Base-by-base conservation (phyloP, 2,113 vertebrate genomes). In the Rhinolophus sinicus region DNA sequence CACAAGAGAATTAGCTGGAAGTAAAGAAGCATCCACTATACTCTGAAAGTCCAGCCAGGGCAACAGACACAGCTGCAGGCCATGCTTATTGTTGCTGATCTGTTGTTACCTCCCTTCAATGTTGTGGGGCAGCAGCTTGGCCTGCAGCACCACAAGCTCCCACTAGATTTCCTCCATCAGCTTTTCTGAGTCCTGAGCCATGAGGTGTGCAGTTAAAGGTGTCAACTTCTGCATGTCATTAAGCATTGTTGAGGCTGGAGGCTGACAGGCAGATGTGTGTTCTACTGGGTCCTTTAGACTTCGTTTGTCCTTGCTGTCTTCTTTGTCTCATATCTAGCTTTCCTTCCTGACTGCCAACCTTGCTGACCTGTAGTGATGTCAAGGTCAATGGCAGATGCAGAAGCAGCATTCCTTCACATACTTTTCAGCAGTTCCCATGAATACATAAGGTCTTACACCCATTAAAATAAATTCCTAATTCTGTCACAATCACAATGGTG, bases 51-150 rank as follows among this genome's bases (percentile, higher is more conserved):
- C 40, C n/a, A n/a, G 4, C 12, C 33, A 76, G 14, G 52, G 44
- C 3, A 9, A 4, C 44, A n/a, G 10, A 22, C 2, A 4, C 5
- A 33, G 38, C 16, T 73, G n/a, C 52, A 15, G 13, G 77, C 13
- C 35, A 54, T 13, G 2, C 0, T 14, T 19, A 13, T 1, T 13
- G 44, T 14, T 18, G 38, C 19, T 4, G 47, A 40, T 35, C 1
- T 15, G 50, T 8, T 44, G 44, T 21, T 47, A 26, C 38, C 35
- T 81, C 3, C 6, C 30, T 33, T 50, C 28, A 50, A 11, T 4
- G 24, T 3, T 44, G 8, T 0, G 14, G 6, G 16, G 38, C 26
- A 33, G 35, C 19, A 77, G 13, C 10, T 6, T 3, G 30, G 58
- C 4, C 54, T 22, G 16, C 22, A 24, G 56, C 40, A 56, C 56